These are phyloP conservation scores for Anisognathus igniventris DNA, from an alignment of 2,797 vertebrate species.

Conservation along the genomic window DNA sequence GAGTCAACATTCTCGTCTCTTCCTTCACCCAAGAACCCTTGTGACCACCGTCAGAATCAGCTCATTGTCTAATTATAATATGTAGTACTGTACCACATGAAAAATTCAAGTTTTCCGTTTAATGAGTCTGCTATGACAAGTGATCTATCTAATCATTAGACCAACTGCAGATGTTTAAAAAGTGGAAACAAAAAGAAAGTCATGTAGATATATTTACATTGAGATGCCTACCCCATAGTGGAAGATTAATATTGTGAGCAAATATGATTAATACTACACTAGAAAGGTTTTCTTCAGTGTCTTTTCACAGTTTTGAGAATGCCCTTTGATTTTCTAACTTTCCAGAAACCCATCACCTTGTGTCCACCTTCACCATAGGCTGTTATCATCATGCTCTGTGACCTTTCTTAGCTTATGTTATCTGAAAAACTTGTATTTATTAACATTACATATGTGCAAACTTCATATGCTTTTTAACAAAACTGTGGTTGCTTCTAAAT, in stretches of 20 bases:
- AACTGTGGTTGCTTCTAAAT: background rate
- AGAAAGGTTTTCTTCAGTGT: background rate
- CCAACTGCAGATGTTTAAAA: background rate
- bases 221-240: background rate
- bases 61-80: background rate
- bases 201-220: background rate
- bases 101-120: background rate
- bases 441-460: background rate
- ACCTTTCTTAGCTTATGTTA: background rate
- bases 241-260: background rate
- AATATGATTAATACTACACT: background rate
- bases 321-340: background rate
- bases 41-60: no score
- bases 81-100: background rate
- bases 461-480: background rate
- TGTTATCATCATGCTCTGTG: background rate
- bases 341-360: background rate
- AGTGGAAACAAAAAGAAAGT: background rate
- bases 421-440: background rate
- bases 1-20: no score
- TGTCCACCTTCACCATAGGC: rapidly evolving
- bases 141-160: background rate
- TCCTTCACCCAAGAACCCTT: no score
- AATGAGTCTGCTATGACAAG: background rate
- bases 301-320: background rate